Percentiles rank a stretch among this genome's conserved stretches.
Conservation (phyloP, 2,797 vertebrate species). For the Petrocephalus schoutedeni region DNA sequence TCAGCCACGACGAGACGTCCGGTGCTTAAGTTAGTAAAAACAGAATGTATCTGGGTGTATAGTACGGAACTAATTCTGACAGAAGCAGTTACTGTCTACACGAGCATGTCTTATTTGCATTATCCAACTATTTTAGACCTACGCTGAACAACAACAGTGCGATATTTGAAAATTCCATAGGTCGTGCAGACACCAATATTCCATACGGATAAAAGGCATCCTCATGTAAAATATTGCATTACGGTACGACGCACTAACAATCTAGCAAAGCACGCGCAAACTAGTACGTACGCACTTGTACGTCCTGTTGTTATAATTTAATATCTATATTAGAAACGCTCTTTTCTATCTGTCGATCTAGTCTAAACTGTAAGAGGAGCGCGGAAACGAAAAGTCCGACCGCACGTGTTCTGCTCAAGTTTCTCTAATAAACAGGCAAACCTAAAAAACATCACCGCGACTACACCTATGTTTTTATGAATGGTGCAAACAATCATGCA, state of each 20-base stretch:
- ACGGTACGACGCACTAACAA: not conserved
- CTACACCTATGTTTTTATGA: not conserved
- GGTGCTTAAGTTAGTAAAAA: not conserved
- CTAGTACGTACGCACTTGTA: not conserved
- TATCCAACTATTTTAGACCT: not conserved
- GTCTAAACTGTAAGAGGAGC: not conserved
- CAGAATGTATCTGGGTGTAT: not conserved
- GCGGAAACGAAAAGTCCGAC: not conserved
- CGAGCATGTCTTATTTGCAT: not conserved
- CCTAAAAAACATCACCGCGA: not conserved
- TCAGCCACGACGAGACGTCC: not conserved
- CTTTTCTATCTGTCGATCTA: not conserved
- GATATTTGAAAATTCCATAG: not conserved
- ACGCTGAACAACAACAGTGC: not conserved
- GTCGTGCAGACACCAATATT: not conserved
- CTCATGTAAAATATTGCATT: not conserved
- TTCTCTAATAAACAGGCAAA: conserved; percentile 6
- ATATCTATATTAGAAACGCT: not conserved
- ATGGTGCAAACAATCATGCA: not conserved
- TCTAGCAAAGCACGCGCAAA: not conserved
- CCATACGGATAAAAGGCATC: not conserved
- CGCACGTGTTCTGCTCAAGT: not conserved
- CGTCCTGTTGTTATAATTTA: not conserved
- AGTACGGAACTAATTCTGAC: not conserved
- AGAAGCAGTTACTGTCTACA: not conserved